Evolutionary conservation across 1,140 invertebrate species (phyloP), one percentile per base, ranked within the genome.

Genomic region (Drosophila littoralis): DNA sequence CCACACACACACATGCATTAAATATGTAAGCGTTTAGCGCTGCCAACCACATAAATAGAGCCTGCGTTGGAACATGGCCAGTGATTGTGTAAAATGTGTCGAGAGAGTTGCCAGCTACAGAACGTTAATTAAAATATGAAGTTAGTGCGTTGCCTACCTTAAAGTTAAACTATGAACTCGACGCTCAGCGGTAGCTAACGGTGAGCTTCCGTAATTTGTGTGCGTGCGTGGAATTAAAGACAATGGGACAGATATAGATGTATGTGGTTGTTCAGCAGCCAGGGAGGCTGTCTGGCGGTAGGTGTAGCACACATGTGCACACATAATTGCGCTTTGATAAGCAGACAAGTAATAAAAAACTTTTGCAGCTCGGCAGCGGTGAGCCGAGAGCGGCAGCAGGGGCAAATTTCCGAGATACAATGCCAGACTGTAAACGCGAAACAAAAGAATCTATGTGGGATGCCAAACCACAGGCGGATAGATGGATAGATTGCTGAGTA

Each of bases 301-400:
- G 57, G 43, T 58, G 55, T 43, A 52, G 69, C 17, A 69, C 64
- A 77, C 54, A 71, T 82, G 76, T 75, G 77, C 55, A 64, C 51
- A 74, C 77, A 81, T 84, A 90, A 89, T 89, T 81, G 81, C 70
- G 85, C 80, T 90, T 90, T 84, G 84, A 88, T 89, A 88, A 85
- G 77, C 80, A 88, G 81, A 67, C 80, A 85, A 90, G 80, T 82
- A 89, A 83, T 77, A 73, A 79, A 74, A 70, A 67, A 54, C 38
- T 75, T 70, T 64, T 63, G 48, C 71, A 36, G 9, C 32, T 43
- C 36, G 22, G 33, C 13, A 10, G 12, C 6, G 38, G 28, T 32
- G 22, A 10, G 7, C 7, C 43, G 13, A 33, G 28, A 13, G 38
- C 12, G 28, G 28, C 35, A 43, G 15, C 7, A 42, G 40, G 15